phyloP scores from a whole-genome alignment of 2,888 invertebrate genomes.

The Sesia apiformis region DNA sequence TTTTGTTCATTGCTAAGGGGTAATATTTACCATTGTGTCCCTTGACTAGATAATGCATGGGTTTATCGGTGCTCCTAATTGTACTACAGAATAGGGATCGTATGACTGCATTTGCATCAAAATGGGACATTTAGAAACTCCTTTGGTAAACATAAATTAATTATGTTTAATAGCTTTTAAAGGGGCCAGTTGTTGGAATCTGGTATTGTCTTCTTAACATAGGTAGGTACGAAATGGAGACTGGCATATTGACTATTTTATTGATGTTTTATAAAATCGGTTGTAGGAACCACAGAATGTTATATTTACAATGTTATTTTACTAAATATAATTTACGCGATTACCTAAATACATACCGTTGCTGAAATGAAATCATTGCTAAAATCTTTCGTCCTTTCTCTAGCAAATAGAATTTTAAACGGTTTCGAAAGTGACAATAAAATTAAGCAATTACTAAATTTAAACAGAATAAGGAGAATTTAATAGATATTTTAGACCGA shows the following conservation, averaged over 20 bases:
- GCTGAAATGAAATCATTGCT: too few species aligned
- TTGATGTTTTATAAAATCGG: too few species aligned
- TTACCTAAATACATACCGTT: too few species aligned
- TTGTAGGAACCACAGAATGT: too few species aligned
- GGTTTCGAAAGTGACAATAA: too few species aligned
- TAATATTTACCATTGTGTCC: slow-evolving; percentile 56
- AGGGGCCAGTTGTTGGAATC: slow-evolving; percentile 8
- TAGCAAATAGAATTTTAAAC: too few species aligned
- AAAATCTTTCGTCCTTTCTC: too few species aligned
- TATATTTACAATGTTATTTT: too few species aligned
- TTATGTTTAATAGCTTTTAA: slow-evolving; percentile 37
- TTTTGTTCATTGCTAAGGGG: slow-evolving; percentile 50
- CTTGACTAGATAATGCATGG: slow-evolving; percentile 71
- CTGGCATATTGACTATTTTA: neutral
- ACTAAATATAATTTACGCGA: too few species aligned
- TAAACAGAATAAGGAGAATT: too few species aligned
- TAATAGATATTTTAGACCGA: too few species aligned
- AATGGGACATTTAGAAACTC: slow-evolving; percentile 30
- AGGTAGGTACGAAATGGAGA: neutral
- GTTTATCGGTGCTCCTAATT: slow-evolving; percentile 65
- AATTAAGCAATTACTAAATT: too few species aligned
- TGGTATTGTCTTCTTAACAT: neutral
- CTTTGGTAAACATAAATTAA: slow-evolving; percentile 54
- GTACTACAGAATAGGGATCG: slow-evolving; percentile 61
- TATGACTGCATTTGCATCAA: slow-evolving; percentile 68